These are phyloP conservation scores for Nesidiocoris tenuis DNA, from an alignment of 2,888 invertebrate species.

Conservation along the genomic window DNA sequence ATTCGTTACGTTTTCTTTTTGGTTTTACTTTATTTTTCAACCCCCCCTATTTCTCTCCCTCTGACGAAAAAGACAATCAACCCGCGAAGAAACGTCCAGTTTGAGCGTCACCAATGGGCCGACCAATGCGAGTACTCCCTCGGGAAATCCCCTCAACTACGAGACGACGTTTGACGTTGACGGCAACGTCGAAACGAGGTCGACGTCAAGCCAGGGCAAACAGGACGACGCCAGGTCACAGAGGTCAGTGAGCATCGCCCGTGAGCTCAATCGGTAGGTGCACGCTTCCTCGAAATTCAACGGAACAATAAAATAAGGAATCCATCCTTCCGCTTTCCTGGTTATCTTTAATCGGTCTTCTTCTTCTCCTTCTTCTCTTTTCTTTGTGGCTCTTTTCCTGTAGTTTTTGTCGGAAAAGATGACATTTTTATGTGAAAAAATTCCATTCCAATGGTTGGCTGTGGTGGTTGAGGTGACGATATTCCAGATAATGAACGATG, in stretches of 20 bases:
- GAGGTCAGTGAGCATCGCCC: constrained; percentile 61
- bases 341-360: background rate
- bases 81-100: constrained; percentile 51
- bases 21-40: constrained; percentile 49
- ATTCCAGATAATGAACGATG: too few species aligned
- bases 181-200: constrained; percentile 88
- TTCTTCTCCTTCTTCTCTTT: too few species aligned
- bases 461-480: too few species aligned
- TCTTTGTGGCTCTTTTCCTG: background rate
- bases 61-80: constrained; percentile 56
- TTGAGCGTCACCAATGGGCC: constrained; percentile 52
- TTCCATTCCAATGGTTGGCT: too few species aligned
- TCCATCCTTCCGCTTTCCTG: background rate
- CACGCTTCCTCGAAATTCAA: background rate
- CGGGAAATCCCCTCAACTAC: constrained; percentile 65
- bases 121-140: constrained; percentile 57
- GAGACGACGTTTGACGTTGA: constrained; percentile 87
- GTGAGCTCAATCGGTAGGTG: constrained; percentile 72
- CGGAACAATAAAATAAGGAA: too few species aligned
- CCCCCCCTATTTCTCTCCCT: constrained; percentile 40
- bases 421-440: too few species aligned
- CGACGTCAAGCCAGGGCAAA: constrained; percentile 74
- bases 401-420: too few species aligned
- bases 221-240: constrained; percentile 63
- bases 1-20: constrained; percentile 37